Evolutionary conservation across 2,113 vertebrate genomes (phyloP).

Genomic region (Camelus bactrianus): DNA sequence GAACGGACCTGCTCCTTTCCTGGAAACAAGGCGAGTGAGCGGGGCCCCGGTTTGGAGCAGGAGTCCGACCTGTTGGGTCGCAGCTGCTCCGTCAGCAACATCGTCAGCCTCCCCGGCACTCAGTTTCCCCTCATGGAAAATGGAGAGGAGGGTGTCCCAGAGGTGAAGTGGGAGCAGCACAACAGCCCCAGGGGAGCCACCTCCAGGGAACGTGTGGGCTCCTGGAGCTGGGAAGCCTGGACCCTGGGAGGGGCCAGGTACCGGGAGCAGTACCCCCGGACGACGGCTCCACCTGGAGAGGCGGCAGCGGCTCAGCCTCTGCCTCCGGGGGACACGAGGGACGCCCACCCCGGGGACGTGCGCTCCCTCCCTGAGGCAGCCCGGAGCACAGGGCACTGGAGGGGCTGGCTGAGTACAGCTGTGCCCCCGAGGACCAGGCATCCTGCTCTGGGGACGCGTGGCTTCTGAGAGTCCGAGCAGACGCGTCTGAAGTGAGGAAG

Average conservation of each 20-base stretch:
- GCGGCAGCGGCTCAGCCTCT: too few relatives aligned
- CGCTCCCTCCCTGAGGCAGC: not conserved
- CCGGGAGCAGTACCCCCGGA: too few relatives aligned
- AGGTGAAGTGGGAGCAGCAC: too few relatives aligned
- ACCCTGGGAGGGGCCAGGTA: not conserved
- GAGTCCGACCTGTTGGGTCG: not conserved
- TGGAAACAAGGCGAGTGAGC: fast-evolving
- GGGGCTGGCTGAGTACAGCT: not conserved
- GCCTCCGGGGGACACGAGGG: not conserved
- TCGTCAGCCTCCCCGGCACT: too few relatives aligned
- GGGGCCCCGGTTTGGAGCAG: too few relatives aligned
- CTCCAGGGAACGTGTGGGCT: not conserved
- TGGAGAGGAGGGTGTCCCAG: too few relatives aligned
- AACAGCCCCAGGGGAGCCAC: not conserved
- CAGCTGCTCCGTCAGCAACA: not conserved
- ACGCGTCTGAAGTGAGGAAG: fast-evolving
- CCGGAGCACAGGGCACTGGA: not conserved
- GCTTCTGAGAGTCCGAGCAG: fast-evolving
- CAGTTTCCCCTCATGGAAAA: too few relatives aligned
- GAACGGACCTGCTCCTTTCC: fast-evolving
- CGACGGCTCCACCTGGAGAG: too few relatives aligned
- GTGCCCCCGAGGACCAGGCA: not conserved
- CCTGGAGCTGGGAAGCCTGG: not conserved
- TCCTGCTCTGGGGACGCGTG: not conserved
- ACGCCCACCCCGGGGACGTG: not conserved